These are phyloP conservation scores for Hyppa rectilinea DNA, from an alignment of 2,888 invertebrate genomes.

Conservation along the genomic window DNA sequence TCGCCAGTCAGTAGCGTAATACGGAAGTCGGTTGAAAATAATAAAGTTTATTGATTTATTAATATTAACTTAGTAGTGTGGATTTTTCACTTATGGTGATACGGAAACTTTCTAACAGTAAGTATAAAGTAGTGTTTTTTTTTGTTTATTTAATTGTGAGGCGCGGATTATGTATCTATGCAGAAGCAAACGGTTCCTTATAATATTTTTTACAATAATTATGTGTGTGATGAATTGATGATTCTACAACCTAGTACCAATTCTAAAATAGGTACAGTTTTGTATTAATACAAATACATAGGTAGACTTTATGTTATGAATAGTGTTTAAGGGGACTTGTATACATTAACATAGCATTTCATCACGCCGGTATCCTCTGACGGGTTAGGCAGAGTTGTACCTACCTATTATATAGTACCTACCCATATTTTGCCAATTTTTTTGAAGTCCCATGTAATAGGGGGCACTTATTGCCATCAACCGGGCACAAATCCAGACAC, in stretches of 20 bases:
- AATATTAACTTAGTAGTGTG: constrained; percentile 1
- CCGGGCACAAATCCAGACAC: no score
- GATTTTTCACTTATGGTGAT: neutral
- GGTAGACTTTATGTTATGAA: neutral
- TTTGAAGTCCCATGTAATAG: no score
- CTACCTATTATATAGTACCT: no score
- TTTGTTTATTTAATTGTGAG: neutral
- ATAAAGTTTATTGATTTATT: neutral
- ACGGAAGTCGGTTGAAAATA: neutral
- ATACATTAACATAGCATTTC: no score
- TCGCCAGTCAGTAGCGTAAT: neutral
- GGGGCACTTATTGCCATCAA: no score
- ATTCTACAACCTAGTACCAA: neutral
- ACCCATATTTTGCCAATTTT: no score
- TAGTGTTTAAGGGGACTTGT: neutral
- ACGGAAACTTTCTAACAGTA: neutral
- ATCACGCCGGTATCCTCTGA: no score
- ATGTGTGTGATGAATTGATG: neutral
- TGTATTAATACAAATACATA: neutral
- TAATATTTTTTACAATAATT: neutral
- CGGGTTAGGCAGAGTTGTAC: no score
- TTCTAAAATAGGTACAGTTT: neutral
- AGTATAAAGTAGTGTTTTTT: constrained; percentile 5
- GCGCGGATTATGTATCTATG: neutral
- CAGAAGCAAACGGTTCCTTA: neutral